Percentiles rank a stretch among this genome's conserved stretches.
Evolutionary conservation across 2,888 invertebrate species (phyloP).

Genomic region (Merodon equestris): DNA sequence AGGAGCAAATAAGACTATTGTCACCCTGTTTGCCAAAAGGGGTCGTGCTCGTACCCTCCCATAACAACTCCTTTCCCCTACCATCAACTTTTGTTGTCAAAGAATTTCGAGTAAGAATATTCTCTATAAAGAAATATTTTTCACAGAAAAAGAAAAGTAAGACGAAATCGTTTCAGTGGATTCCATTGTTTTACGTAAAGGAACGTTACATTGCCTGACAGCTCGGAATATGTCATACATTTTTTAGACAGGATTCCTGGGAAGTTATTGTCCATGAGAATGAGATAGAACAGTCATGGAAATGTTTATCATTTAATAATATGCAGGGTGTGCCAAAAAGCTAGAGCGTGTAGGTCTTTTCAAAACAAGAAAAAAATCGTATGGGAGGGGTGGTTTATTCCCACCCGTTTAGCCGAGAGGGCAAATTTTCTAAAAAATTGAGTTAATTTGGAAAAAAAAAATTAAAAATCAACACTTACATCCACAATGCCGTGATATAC

Average conservation of each 20-base stretch:
- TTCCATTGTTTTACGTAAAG: constrained; percentile 36
- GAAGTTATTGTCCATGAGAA: too few species aligned
- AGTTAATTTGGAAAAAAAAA: too few species aligned
- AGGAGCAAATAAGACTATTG: constrained; percentile 50
- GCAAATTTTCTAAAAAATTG: too few species aligned
- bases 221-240: constrained; percentile 41
- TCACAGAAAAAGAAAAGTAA: constrained; percentile 22
- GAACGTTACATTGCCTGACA: constrained; percentile 35
- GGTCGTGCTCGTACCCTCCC: neutral
- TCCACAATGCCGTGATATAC: too few species aligned
- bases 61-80: too few species aligned
- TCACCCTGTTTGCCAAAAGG: constrained; percentile 25
- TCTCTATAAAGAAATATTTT: constrained; percentile 57
- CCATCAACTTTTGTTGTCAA: neutral
- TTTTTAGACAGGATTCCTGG: constrained; percentile 50
- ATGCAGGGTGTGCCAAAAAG: constrained; percentile 15
- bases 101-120: constrained; percentile 43
- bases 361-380: too few species aligned
- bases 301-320: constrained; percentile 34
- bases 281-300: constrained; percentile 20
- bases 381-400: too few species aligned
- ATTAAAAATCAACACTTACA: too few species aligned
- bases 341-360: too few species aligned
- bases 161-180: constrained; percentile 50
- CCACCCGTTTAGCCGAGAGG: too few species aligned